phyloP scores from a whole-genome alignment of 2,113 vertebrate genomes.

The Lathamus discolor region DNA sequence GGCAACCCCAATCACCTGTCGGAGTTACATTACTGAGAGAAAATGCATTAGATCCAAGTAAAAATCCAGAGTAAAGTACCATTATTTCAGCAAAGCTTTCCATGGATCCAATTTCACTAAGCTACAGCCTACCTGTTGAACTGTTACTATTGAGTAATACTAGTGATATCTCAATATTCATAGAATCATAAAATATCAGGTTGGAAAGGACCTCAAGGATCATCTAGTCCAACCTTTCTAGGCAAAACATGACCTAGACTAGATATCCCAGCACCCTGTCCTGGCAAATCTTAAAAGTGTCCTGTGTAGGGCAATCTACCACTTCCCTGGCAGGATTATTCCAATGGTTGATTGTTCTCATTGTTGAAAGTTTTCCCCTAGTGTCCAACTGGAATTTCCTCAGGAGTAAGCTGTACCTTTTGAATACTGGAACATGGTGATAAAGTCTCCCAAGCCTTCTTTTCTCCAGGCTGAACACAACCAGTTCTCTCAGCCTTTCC shows the following conservation, averaged over 20 bases:
- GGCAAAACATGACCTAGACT: not conserved
- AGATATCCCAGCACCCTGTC: not conserved
- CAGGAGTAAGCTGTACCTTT: too few species aligned
- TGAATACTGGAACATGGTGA: too few species aligned
- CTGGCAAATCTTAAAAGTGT: not conserved
- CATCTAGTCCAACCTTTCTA: not conserved
- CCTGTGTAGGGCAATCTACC: too few species aligned
- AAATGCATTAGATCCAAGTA: not conserved
- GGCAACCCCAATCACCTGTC: not conserved
- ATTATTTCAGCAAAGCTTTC: not conserved
- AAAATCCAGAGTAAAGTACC: not conserved
- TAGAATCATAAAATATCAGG: not conserved
- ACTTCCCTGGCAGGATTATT: too few species aligned
- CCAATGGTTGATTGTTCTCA: too few species aligned
- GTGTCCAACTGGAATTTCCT: too few species aligned
- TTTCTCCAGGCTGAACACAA: not conserved
- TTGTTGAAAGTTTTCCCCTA: too few species aligned
- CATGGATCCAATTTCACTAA: not conserved
- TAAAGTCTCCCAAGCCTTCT: not conserved
- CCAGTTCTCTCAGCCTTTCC: not conserved
- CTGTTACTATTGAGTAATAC: not conserved
- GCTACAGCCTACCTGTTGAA: not conserved
- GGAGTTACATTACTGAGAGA: not conserved
- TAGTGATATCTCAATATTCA: not conserved
- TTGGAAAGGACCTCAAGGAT: not conserved